These are phyloP conservation scores for Trogon surrucura DNA, from an alignment of 2,113 vertebrate species.

Conservation along the genomic window DNA sequence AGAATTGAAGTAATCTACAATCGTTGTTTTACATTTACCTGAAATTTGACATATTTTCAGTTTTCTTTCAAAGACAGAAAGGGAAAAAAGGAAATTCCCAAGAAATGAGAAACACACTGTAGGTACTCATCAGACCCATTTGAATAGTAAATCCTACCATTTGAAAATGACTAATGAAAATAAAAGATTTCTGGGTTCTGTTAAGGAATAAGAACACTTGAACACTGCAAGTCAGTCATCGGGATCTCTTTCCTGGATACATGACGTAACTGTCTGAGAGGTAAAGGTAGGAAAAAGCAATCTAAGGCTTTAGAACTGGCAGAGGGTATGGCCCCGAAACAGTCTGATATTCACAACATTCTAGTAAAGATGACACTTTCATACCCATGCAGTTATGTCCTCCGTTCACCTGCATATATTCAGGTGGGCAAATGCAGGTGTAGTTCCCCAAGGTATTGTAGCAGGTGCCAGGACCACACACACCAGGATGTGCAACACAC, in stretches of 20 bases:
- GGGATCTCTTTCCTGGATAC: neutral
- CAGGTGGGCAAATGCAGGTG: conserved; percentile 85
- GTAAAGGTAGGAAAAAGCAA: neutral
- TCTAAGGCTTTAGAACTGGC: neutral
- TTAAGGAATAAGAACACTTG: neutral
- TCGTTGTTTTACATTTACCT: neutral
- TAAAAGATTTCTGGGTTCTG: neutral
- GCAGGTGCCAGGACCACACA: conserved; percentile 86
- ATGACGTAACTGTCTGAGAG: neutral
- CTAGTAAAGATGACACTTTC: neutral
- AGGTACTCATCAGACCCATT: neutral
- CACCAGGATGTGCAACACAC: conserved; percentile 79
- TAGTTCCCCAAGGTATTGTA: conserved; percentile 90
- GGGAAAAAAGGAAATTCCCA: neutral
- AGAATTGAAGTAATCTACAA: neutral
- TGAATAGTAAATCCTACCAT: neutral
- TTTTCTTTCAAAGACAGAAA: neutral
- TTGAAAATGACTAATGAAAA: neutral
- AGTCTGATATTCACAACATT: neutral
- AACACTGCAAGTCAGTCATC: neutral
- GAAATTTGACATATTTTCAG: neutral
- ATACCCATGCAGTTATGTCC: conserved; percentile 88
- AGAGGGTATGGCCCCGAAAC: neutral
- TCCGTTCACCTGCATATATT: conserved; percentile 86
- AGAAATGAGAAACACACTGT: neutral